Evolutionary conservation across 2,888 invertebrate species (phyloP).

Genomic region (Nemotelus pantherinus): DNA sequence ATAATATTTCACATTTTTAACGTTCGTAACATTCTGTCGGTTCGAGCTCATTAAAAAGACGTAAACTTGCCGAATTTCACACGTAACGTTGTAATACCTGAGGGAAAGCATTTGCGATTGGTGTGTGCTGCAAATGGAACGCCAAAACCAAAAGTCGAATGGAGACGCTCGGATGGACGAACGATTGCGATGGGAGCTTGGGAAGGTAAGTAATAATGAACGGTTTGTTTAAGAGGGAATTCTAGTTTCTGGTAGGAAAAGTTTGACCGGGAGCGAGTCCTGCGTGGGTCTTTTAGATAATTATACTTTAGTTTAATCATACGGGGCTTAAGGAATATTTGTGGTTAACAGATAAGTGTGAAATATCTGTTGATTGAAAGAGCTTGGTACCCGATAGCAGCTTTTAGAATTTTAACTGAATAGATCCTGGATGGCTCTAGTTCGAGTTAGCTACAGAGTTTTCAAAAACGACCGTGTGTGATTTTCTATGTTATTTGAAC

Average conservation of each 20-base stretch:
- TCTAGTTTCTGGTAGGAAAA: slow-evolving; percentile 38
- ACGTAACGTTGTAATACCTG: slow-evolving; percentile 77
- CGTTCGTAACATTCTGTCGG: not conserved
- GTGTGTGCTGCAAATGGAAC: slow-evolving; percentile 82
- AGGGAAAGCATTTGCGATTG: slow-evolving; percentile 83
- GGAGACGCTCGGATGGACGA: slow-evolving; percentile 74
- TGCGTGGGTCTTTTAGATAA: too few species aligned
- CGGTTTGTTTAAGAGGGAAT: not conserved
- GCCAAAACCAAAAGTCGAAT: slow-evolving; percentile 81
- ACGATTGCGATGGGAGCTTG: slow-evolving; percentile 73
- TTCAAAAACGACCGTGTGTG: too few species aligned
- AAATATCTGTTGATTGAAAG: too few species aligned
- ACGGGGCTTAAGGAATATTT: too few species aligned
- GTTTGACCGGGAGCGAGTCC: too few species aligned
- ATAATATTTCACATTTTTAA: not conserved
- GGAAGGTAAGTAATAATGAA: slow-evolving; percentile 67
- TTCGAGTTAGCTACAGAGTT: too few species aligned
- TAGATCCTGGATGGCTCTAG: too few species aligned
- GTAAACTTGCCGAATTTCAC: slow-evolving; percentile 58
- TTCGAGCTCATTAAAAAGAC: slow-evolving; percentile 53
- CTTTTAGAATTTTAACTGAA: too few species aligned
- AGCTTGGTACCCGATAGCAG: too few species aligned
- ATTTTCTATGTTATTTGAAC: too few species aligned
- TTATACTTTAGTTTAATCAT: too few species aligned
- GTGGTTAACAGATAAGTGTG: too few species aligned